These are phyloP conservation scores for Brachionichthys hirsutus DNA, from an alignment of 2,113 vertebrate genomes.

Conservation along the genomic window DNA sequence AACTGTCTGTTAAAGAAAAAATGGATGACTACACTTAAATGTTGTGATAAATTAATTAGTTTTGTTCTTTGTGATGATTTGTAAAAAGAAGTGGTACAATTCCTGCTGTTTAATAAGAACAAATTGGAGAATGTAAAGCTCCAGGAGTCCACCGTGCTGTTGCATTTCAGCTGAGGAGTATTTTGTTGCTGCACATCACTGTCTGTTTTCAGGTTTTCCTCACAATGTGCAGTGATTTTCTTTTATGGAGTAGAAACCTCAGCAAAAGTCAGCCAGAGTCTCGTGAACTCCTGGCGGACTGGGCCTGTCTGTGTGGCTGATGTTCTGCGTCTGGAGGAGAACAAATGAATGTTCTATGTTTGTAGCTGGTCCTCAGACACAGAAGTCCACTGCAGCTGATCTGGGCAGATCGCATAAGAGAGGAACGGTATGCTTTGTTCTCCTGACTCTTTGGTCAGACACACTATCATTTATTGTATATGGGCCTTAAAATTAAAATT, in stretches of 20 bases:
- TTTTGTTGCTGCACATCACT: constrained; percentile 22
- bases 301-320: constrained; percentile 52
- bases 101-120: background rate
- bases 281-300: constrained; percentile 48
- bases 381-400: constrained; percentile 5
- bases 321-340: constrained; percentile 44
- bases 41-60: no score
- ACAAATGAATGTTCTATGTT: constrained; percentile 60
- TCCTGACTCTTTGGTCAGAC: no score
- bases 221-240: constrained; percentile 14
- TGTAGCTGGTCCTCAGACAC: constrained; percentile 22
- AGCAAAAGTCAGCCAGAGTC: constrained; percentile 39
- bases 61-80: no score
- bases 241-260: constrained; percentile 38
- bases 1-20: no score
- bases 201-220: constrained; percentile 29
- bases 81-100: no score
- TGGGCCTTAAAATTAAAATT: no score
- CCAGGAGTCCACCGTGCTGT: constrained; percentile 1
- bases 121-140: background rate
- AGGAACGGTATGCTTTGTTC: background rate
- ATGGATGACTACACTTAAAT: no score
- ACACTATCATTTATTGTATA: no score
- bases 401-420: constrained; percentile 3
- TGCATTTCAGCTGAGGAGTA: constrained; percentile 16